Evolutionary conservation across 2,113 vertebrate genomes (phyloP).

Genomic region (Oncorhynchus mykiss): DNA sequence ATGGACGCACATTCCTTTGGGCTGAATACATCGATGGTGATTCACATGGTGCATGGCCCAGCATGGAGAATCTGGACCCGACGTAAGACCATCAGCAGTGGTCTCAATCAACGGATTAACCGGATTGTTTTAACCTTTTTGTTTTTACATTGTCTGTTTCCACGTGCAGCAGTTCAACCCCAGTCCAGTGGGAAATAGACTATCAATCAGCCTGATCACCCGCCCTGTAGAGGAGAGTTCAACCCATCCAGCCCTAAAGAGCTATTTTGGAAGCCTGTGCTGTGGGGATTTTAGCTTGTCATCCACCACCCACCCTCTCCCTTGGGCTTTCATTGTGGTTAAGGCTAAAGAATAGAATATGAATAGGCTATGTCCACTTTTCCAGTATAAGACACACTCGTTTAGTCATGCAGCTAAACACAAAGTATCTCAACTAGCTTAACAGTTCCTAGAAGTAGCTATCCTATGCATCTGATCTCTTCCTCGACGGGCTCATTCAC

Average conservation of each 20-base stretch:
- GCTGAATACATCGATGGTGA: slow-evolving; percentile 38
- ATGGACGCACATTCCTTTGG: slow-evolving; percentile 43
- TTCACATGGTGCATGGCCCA: slow-evolving; percentile 37
- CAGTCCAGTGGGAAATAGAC: slow-evolving; percentile 28
- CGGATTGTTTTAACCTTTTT: slow-evolving; percentile 18
- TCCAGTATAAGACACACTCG: neutral
- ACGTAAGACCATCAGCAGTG: slow-evolving; percentile 31
- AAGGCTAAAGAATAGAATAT: neutral
- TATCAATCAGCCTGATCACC: slow-evolving; percentile 19
- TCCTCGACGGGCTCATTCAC: slow-evolving; percentile 5
- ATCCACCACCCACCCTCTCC: neutral
- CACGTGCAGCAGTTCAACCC: slow-evolving; percentile 29
- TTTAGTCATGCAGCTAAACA: neutral
- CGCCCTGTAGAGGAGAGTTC: neutral
- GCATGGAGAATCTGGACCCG: neutral
- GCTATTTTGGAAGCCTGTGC: neutral
- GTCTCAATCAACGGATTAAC: slow-evolving; percentile 32
- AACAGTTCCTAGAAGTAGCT: neutral
- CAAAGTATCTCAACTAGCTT: neutral
- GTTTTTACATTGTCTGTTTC: slow-evolving; percentile 26
- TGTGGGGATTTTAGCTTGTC: neutral
- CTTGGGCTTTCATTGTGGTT: neutral
- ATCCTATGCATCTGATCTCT: neutral
- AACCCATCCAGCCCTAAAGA: neutral
- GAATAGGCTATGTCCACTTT: neutral